These are phyloP conservation scores for Daptonema setosum DNA, from an alignment of 2,888 invertebrate species.

Conservation along the genomic window DNA sequence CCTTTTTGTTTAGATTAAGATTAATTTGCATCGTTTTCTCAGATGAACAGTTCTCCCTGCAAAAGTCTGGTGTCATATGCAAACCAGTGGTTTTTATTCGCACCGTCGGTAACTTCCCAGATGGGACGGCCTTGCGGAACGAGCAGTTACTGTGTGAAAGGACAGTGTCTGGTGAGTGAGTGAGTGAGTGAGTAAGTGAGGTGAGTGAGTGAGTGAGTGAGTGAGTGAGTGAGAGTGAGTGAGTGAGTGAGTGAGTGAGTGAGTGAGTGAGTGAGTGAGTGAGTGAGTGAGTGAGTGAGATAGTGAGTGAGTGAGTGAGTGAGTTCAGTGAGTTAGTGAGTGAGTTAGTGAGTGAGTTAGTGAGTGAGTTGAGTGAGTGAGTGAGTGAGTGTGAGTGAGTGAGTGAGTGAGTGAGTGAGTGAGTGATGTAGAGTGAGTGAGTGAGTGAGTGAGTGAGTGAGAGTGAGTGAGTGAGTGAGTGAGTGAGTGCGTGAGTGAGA, in stretches of 20 bases:
- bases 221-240: background rate
- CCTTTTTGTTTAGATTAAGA: background rate
- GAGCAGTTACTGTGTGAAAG: slow-evolving; percentile 19
- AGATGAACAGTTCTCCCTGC: slow-evolving; percentile 7
- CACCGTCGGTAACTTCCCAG: slow-evolving; percentile 20
- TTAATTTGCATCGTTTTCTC: background rate
- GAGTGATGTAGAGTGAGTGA: background rate
- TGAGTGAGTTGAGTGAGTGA: background rate
- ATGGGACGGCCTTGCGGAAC: slow-evolving; percentile 21
- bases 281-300: background rate
- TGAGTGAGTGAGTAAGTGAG: background rate
- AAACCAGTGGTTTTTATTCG: slow-evolving; percentile 10
- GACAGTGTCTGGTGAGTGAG: slow-evolving; percentile 1
- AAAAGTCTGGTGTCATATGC: slow-evolving; percentile 7
- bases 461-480: no score
- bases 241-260: background rate
- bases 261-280: background rate
- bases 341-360: background rate
- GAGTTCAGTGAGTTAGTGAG: background rate
- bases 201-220: background rate
- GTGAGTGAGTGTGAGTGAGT: background rate
- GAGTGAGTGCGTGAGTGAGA: no score
- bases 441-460: no score
- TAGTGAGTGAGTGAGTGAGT: background rate
- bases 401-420: background rate